Evolutionary conservation across 1,140 invertebrate genomes (phyloP), one percentile per base, ranked within the genome.

Genomic region (Drosophila miranda): DNA sequence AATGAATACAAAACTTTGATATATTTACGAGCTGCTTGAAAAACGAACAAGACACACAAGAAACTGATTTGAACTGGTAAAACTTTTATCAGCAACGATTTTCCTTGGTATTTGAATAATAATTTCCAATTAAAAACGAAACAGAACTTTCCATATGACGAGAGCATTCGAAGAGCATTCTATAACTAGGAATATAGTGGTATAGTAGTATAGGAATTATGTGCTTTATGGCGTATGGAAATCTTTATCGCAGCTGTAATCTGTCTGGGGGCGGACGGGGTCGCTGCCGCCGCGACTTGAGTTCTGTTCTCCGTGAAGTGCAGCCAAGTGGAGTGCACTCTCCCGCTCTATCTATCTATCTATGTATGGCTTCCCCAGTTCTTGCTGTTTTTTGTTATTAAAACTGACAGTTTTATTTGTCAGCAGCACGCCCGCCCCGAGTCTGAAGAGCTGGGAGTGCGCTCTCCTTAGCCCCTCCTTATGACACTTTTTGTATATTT

Each of bases 371-470:
- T 48, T 60, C 41, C 30, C 34, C 54, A 43, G 30, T 19, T 55
- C 8, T 30, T 43, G 23, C 49, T 46, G 58, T 60, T 75, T 75
- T 19, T 78, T 87, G 78, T 87, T 87, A 87, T 87, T 87, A 87
- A 87, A 87, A 81, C 82, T 87, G 82, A 87, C 82, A 87, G 78
- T 87, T 87, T 87, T 87, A 87, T 87, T 87, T 87, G 82, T 87
- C 78, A 80, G 82, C 81, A 77, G 73, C 60, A 23, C 42, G 45
- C 42, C 50, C 21, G 34, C 19, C 50, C 45, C 58, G 50, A 38
- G 30, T 53, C 14, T 45, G 23, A 50, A 38, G 46, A 59, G 66
- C 44, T 45, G 34, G 41, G 42, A 51, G 34, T 13, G 48, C 52
- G 44, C 58, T 53, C 19, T 16, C 60, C 16, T 16, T 16, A 1